Base-by-base conservation (phyloP, 2,888 invertebrate genomes). In the Drosophila affinis region DNA sequence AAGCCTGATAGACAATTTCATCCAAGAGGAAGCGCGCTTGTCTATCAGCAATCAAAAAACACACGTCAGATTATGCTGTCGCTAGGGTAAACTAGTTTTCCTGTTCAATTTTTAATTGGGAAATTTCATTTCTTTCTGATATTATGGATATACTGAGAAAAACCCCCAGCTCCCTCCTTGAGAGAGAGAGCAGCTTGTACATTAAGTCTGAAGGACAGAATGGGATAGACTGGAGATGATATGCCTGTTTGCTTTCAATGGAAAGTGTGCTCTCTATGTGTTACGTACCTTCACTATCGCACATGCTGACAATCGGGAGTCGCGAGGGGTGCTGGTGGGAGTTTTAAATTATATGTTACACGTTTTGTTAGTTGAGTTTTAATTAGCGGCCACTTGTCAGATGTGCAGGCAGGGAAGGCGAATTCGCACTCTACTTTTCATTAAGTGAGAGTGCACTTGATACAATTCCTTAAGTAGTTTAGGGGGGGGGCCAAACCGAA, bases 221-320 rank as follows among this genome's bases (percentile, higher is more conserved):
- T 12, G 12, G 12, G 4, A 12, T 32, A 34, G 34, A 12, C 34
- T 14, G 4, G 34, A 6, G 2, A 39, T 12, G 9, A 29, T 47
- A 29, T 59, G 21, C 21, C 47, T 18, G 9, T 3, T n/a, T 18
- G 29, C 39, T 69, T 60, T 69, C 63, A 53, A 45, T 49, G 44
- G 27, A 9, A 18, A 21, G n/a, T 29, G 44, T 32, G 32, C 44
- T 21, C 39, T 29, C 34, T 34, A 58, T 24, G 29, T 29, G 7
- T 9, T 53, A 49, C 62, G 62, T 62, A 81, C 81, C 81, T 76
- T 81, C 77, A 59, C 63, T 73, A 61, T 80, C 77, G 34, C 76
- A 59, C 80, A 78, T 80, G 68, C 48, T 69, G 65, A 52, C 45
- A 18, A 52, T 52, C 46, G 17, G 12, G 21, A 17, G 39, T 39